Conservation (phyloP, 2,113 vertebrate genomes). For the Chaetops frenatus region DNA sequence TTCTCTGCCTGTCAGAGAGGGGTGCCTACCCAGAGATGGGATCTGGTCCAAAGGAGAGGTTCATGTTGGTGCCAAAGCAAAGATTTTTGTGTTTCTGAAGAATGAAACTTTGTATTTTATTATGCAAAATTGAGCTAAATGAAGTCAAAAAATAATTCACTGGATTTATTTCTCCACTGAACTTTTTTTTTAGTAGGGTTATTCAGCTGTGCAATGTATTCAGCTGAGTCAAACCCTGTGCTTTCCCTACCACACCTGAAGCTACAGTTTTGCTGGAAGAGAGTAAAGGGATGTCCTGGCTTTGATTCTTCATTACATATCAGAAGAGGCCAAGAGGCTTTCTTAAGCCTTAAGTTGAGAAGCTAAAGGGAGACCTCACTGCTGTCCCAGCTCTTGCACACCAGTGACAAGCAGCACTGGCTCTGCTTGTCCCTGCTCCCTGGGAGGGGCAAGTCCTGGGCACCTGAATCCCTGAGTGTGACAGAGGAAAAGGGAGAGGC, state of each 20-base stretch:
- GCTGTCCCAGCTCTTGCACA: not conserved
- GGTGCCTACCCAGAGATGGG: not conserved
- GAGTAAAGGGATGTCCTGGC: not conserved
- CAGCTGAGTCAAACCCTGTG: not conserved
- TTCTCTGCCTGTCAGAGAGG: not conserved
- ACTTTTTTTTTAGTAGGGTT: not conserved
- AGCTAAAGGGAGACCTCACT: not conserved
- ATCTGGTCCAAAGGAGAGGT: not conserved
- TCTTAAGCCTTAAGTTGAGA: not conserved
- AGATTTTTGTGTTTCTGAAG: not conserved
- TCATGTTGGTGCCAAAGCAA: not conserved
- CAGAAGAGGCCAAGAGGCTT: not conserved
- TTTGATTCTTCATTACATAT: not conserved
- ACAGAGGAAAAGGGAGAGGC: not conserved
- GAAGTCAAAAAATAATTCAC: not conserved
- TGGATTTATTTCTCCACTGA: not conserved
- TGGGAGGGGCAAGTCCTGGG: not conserved
- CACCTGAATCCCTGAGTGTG: not conserved
- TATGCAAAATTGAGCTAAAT: not conserved
- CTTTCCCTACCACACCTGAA: not conserved
- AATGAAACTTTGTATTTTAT: not conserved
- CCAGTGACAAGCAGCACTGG: rapidly evolving
- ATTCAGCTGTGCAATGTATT: not conserved
- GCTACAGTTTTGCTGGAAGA: not conserved
- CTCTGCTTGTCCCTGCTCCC: not conserved